Evolutionary conservation across 2,888 invertebrate genomes (phyloP), one percentile per base, ranked within the genome.

Genomic region (Pseudococcus longispinus): DNA sequence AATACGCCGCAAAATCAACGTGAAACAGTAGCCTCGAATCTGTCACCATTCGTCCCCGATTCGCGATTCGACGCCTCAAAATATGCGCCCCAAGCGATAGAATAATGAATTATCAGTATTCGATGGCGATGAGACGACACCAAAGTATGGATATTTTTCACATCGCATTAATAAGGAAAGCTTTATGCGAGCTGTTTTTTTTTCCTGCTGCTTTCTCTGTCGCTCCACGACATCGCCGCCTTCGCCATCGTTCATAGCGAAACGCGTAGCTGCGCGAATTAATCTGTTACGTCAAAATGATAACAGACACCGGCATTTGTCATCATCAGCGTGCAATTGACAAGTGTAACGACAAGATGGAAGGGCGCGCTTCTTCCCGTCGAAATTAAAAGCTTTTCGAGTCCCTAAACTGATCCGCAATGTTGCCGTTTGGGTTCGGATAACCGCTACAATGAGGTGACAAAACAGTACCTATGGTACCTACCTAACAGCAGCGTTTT

Each of bases 301-400:
- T 86, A 86, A 86, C 86, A 86, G 77, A 86, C 86, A 77, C 86
- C 86, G 77, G 80, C 86, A 86, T 86, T 86, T 86, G 86, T 86
- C 86, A 86, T 86, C 86, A 77, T 86, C 86, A 86, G 80, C 44
- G 80, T 86, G 86, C 86, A 86, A 86, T 86, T 86, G 86, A 86
- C 86, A 86, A 86, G 74, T 85, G 70, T 70, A 70, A 80, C 77
- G 77, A 20, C 42, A 37, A 42, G 29, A 70, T 42, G 77, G 42
- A 42, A 42, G 42, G 77, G 42, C 20, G 42, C 20, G 77, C 77
- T 32, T 80, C 77, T 80, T 80, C 77, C 20, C 42, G 37, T 37
- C 37, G 42, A 80, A 80, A 80, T 80, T 80, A 80, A 80, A 80
- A 80, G 77, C 42, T 80, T 80, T 80, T 42, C 37, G 32, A 13